Base-by-base conservation (phyloP, 1,140 invertebrate species). In the Cotesia chilonis region DNA sequence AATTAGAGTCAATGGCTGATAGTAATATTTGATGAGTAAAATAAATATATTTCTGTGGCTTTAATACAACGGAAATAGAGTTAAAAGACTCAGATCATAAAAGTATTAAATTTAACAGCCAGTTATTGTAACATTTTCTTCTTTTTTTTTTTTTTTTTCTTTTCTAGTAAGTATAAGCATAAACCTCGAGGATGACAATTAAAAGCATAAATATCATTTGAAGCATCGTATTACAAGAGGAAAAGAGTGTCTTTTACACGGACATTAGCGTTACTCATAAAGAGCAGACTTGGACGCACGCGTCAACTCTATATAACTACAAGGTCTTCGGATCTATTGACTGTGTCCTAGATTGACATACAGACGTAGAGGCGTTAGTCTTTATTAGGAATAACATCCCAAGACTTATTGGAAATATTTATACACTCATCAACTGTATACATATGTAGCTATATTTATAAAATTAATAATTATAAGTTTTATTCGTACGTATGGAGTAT, bases 301-400 rank as follows among this genome's bases (percentile, higher is more conserved):
- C 68, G 68, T 70, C 37, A 47, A 47, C 47, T 7, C 38, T 28
- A 28, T 28, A 28, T 35, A 9, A 35, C 9, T 4, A 57, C 14
- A 36, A 68, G 66, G 35, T 37, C 68, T 59, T 47, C 35, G 20
- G 47, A n/a, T 52, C n/a, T 70, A 64, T 70, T 51, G 68, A 70
- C 68, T 41, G 4, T 70, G 68, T 70, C 68, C 68, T 70, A 70
- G 59, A 70, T 63, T 52, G 55, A 17, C 57, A 63, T 63, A 64
- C 2, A 61, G 63, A 38, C 63, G 7, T 51, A 64, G 7, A 61
- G 63, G 63, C 63, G 7, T 51, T 65, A 9, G 14, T 51, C 9
- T 47, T 63, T 38, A 63, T 37, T 63, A 38, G 10, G 36, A 38
- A 38, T 61, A 38, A 63, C 37, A 63, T 38, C 37, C 41, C 14